Evolutionary conservation across 2,888 invertebrate species (phyloP), one percentile per base, ranked within the genome.

Genomic region (Conus canariensis): DNA sequence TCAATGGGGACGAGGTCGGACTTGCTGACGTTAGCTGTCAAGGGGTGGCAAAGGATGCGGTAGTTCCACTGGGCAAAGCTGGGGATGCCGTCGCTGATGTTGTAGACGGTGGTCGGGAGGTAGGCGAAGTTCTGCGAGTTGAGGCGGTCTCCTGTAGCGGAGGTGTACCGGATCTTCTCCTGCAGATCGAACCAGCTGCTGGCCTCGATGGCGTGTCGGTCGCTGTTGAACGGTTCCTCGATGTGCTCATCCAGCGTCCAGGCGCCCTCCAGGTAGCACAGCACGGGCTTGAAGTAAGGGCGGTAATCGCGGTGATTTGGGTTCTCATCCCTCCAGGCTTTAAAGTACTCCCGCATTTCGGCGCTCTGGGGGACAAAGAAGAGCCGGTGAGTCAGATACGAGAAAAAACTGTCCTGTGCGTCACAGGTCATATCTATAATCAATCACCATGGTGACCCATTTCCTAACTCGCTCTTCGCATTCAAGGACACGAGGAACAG

Each of bases 261-360:
- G 12, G 92, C 94, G 0, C 95, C 95, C 87, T 95, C 95, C 88
- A 95, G 87, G 92, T 95, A 95, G 85, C 94, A 94, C 45, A 95
- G 89, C 14, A 93, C 93, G 0, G 95, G 93, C 87, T 94, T 94
- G 91, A 95, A 95, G 91, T 94, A 95, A 19, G 92, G 92, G 60
- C 92, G 89, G 92, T 95, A 95, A 88, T 45, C 45, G 45, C 91
- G 85, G 87, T 80, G 86, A 1, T 91, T 90, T 16, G 86, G 83
- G 90, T 94, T 92, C 85, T 94, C 95, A 30, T 93, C 91, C 80
- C 92, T 92, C 92, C 94, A 95, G 1, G 95, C 95, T 87, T 93
- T 93, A 91, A 95, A 95, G 90, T 93, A 95, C 88, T 94, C 92
- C 12, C 93, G 91, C 95, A 95, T 94, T 90, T 45, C 45, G 45